Evolutionary conservation across 1,140 invertebrate genomes (phyloP).

Genomic region (Papilio dardanus): DNA sequence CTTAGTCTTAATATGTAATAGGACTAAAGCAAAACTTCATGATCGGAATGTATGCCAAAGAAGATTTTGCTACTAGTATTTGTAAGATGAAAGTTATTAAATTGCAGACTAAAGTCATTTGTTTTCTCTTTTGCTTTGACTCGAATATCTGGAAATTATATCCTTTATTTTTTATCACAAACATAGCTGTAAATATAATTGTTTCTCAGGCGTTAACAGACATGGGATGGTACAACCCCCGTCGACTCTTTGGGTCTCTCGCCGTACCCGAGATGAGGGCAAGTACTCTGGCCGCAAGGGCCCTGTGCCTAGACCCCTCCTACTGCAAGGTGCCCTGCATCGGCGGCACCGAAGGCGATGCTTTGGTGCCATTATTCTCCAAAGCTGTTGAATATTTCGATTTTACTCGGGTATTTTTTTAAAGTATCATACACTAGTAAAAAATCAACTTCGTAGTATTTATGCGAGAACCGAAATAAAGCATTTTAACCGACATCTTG

Average conservation of each 20-base stretch:
- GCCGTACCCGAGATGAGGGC: slow-evolving; percentile 75
- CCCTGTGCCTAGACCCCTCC: slow-evolving; percentile 65
- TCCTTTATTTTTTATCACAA: neutral
- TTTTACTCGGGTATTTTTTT: slow-evolving; percentile 59
- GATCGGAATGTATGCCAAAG: too few relatives aligned
- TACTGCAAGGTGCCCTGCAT: slow-evolving; percentile 72
- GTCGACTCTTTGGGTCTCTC: slow-evolving; percentile 67
- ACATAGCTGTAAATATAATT: neutral
- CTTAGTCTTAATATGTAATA: too few relatives aligned
- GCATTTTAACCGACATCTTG: too few relatives aligned
- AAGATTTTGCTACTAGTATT: too few relatives aligned
- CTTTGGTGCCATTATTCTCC: slow-evolving; percentile 73
- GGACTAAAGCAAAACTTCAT: neutral
- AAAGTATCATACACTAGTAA: neutral
- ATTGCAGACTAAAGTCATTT: too few relatives aligned
- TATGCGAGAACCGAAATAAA: too few relatives aligned
- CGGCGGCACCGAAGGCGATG: slow-evolving; percentile 69
- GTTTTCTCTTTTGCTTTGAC: too few relatives aligned
- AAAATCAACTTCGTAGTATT: too few relatives aligned
- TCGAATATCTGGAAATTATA: too few relatives aligned
- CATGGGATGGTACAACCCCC: slow-evolving; percentile 73
- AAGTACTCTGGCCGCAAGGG: slow-evolving; percentile 69
- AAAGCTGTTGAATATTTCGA: slow-evolving; percentile 72
- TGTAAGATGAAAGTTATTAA: too few relatives aligned
- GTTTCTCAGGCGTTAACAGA: slow-evolving; percentile 67